Evolutionary conservation across 1,140 invertebrate genomes (phyloP).

Genomic region (Rhagoletis pomonella): DNA sequence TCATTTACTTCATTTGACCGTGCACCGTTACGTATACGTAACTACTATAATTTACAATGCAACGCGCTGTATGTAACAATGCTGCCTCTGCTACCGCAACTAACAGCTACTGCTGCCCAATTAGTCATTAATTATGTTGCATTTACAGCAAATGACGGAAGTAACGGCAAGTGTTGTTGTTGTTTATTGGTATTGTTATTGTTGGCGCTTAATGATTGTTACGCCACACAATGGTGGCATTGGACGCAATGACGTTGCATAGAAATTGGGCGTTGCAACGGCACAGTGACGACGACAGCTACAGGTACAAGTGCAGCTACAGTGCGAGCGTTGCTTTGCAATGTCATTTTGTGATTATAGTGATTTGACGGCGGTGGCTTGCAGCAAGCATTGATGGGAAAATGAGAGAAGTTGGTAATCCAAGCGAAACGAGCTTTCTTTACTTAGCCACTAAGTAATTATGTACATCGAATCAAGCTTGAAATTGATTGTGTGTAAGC

Average conservation of each 20-base stretch:
- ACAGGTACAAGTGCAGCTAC: background rate
- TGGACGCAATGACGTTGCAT: constrained; percentile 36
- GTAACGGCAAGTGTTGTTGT: constrained; percentile 30
- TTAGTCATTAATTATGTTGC: constrained; percentile 42
- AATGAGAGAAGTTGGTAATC: background rate
- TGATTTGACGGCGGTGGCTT: background rate
- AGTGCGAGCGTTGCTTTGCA: background rate
- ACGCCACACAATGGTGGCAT: background rate
- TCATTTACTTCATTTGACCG: constrained; percentile 29
- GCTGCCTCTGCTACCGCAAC: background rate
- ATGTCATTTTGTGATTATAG: constrained; percentile 9
- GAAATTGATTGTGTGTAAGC: no score
- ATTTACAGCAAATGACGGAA: constrained; percentile 43
- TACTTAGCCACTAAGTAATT: no score
- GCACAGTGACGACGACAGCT: background rate
- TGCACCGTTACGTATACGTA: constrained; percentile 41
- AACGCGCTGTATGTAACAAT: background rate
- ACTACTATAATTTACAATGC: constrained; percentile 13
- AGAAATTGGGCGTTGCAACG: background rate
- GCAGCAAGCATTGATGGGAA: constrained; percentile 11
- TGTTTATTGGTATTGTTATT: background rate
- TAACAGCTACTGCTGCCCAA: background rate
- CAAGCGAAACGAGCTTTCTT: background rate
- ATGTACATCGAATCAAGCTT: no score
- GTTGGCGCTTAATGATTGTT: background rate